Conservation (phyloP, 2,113 vertebrate species). For the Aspidoscelis tigris region DNA sequence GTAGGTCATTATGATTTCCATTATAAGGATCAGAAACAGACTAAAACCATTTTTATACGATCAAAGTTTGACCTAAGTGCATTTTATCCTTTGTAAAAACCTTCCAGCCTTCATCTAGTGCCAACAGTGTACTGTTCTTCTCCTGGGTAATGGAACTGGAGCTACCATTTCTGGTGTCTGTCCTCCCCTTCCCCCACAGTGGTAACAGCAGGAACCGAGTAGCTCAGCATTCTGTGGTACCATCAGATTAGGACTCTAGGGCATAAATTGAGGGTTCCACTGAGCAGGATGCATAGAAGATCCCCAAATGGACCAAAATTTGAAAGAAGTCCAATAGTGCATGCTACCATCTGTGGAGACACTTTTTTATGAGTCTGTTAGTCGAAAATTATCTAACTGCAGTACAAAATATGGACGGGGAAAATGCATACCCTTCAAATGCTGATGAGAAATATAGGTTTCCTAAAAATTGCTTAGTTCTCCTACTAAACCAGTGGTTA, state of each 20-base stretch:
- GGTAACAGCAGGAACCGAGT: neutral
- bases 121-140: neutral
- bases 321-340: neutral
- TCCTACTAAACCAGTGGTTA: neutral
- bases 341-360: neutral
- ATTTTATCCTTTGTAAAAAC: neutral
- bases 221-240: neutral
- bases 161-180: neutral
- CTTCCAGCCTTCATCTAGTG: neutral
- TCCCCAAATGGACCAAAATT: neutral
- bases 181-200: neutral
- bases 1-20: conserved; percentile 18
- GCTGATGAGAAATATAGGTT: neutral
- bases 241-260: neutral
- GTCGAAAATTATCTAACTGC: neutral
- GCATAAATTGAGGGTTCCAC: neutral
- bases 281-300: neutral
- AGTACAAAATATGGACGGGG: too few species aligned
- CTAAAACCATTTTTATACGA: neutral
- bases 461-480: too few species aligned
- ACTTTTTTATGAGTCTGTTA: neutral
- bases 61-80: neutral
- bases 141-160: neutral
- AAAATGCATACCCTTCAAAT: neutral
- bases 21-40: conserved; percentile 6